Percentiles rank a stretch among this genome's conserved stretches.
phyloP scores from a whole-genome alignment of 2,113 vertebrate genomes.

The Dasypus novemcinctus region DNA sequence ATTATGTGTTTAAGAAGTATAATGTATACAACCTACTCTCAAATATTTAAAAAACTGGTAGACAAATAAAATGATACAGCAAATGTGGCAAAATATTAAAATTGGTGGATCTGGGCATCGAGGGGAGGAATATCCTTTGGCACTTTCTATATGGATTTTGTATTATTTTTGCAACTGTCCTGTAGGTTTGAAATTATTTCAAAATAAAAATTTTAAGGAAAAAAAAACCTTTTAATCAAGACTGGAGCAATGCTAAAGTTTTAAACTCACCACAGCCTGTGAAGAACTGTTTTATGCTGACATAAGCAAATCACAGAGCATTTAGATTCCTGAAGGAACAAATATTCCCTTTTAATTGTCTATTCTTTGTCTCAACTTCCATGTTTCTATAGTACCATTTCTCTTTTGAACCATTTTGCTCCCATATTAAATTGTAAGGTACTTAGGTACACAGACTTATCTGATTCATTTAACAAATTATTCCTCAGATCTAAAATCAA shows the following conservation, averaged over 20 bases:
- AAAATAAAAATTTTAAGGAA: too few species aligned
- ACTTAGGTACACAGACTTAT: neutral
- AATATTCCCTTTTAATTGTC: neutral
- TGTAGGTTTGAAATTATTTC: too few species aligned
- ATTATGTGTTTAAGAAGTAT: too few species aligned
- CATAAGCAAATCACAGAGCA: neutral
- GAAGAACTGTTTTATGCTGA: neutral
- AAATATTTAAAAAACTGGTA: too few species aligned
- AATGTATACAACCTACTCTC: too few species aligned
- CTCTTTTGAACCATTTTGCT: neutral
- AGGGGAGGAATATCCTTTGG: too few species aligned
- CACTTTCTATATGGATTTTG: too few species aligned
- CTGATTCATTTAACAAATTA: neutral
- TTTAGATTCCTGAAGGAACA: slow-evolving; percentile 15
- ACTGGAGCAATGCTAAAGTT: neutral
- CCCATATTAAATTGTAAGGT: neutral
- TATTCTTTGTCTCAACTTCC: neutral
- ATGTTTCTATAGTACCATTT: neutral
- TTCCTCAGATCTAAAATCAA: neutral
- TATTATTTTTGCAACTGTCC: too few species aligned
- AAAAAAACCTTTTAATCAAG: neutral
- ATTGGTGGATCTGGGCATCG: too few species aligned
- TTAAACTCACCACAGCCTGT: neutral
- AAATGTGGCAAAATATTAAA: too few species aligned
- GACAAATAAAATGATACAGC: too few species aligned